Percentiles rank a stretch among this genome's conserved stretches.
Conservation (phyloP, 1,140 invertebrate species). For the Brachionus plicatilis region DNA sequence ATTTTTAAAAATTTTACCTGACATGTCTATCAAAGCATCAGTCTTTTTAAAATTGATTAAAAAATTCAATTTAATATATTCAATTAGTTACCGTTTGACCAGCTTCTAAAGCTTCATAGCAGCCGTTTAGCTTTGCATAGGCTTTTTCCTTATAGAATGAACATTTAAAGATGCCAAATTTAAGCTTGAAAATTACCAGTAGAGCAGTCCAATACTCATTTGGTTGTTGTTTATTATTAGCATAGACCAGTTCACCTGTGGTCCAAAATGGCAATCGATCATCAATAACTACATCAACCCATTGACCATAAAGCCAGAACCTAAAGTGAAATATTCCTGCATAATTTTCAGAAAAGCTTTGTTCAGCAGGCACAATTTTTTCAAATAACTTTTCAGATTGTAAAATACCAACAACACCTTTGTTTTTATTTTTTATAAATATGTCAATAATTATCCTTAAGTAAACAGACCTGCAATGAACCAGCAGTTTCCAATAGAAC, state of each 20-base stretch:
- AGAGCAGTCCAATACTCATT: conserved; percentile 74
- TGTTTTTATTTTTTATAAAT: conserved; percentile 42
- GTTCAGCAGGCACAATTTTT: conserved; percentile 65
- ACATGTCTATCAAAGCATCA: conserved; percentile 50
- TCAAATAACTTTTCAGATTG: conserved; percentile 65
- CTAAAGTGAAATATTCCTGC: conserved; percentile 62
- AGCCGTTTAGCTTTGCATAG: conserved; percentile 52
- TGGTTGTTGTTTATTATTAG: conserved; percentile 63
- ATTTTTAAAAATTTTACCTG: conserved; percentile 43
- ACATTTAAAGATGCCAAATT: too few species aligned
- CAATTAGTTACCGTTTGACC: conserved; percentile 46
- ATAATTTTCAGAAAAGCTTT: conserved; percentile 62
- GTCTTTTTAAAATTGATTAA: conserved; percentile 40
- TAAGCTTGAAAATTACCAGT: conserved; percentile 47
- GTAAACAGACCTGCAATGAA: conserved; percentile 52
- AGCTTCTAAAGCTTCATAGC: conserved; percentile 49
- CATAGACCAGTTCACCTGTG: conserved; percentile 65
- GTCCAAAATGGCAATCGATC: conserved; percentile 66
- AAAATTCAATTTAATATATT: neutral
- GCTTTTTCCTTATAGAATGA: conserved; percentile 63
- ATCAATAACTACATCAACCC: conserved; percentile 71
- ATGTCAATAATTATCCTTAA: neutral
- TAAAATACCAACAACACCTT: conserved; percentile 64
- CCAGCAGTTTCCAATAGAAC: conserved; percentile 64
- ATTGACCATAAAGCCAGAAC: conserved; percentile 72